A percentile compares a stretch with the other conserved stretches of the same genome.
Conservation (phyloP, 2,113 vertebrate species). For the Fregata magnificens region DNA sequence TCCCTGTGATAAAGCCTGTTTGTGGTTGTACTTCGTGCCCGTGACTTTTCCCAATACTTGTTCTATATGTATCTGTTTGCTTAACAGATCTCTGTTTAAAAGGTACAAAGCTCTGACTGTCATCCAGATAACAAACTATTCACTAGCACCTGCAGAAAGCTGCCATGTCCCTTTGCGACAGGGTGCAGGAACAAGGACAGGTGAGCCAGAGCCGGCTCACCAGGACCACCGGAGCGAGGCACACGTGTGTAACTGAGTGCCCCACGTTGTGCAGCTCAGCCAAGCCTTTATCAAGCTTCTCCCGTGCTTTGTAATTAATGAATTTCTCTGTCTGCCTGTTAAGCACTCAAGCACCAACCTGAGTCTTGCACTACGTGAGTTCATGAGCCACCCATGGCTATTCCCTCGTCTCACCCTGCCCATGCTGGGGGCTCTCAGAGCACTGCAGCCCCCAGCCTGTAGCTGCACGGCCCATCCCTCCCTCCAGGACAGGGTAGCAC, state of each 20-base stretch:
- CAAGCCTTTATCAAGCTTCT: background rate
- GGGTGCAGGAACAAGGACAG: background rate
- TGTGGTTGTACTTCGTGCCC: background rate
- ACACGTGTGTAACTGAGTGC: fast-evolving
- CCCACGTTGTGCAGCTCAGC: background rate
- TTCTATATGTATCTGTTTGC: background rate
- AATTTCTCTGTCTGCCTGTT: background rate
- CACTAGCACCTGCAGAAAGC: background rate
- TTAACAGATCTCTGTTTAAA: background rate
- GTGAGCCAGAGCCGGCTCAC: background rate
- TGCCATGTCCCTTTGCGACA: fast-evolving
- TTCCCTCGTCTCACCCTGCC: background rate
- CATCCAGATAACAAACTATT: fast-evolving
- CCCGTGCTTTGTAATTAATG: fast-evolving
- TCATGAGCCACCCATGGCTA: background rate
- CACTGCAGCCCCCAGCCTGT: background rate
- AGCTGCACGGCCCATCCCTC: background rate
- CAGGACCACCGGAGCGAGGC: fast-evolving
- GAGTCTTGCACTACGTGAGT: background rate
- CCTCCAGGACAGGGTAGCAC: background rate
- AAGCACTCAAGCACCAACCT: background rate
- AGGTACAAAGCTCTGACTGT: background rate
- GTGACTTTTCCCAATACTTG: background rate
- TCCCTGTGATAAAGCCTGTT: background rate
- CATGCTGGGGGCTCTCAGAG: background rate